Conservation (phyloP, 2,113 vertebrate species). For the Chloroceryle aenea region DNA sequence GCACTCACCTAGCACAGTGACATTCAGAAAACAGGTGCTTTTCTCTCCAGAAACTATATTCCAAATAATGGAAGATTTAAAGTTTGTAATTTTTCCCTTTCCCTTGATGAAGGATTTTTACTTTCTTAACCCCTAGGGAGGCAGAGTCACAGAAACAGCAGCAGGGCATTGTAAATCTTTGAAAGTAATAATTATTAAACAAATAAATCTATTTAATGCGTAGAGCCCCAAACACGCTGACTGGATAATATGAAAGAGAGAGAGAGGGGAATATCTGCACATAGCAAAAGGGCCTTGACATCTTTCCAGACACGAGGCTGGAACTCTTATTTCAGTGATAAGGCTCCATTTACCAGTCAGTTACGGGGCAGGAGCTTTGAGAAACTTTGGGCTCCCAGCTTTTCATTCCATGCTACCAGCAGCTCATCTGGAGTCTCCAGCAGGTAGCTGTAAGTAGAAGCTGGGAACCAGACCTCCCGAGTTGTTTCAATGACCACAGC, state of each 20-base stretch:
- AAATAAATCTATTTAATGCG: slow-evolving; percentile 58
- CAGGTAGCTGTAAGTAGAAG: neutral
- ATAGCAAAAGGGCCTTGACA: neutral
- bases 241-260: neutral
- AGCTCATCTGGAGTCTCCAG: neutral
- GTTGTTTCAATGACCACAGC: neutral
- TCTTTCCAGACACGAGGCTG: neutral
- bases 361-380: neutral
- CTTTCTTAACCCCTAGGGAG: neutral
- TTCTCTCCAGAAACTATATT: neutral
- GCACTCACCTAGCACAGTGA: neutral
- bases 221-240: neutral
- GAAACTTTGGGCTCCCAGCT: neutral
- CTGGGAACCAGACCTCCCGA: neutral
- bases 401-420: neutral
- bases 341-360: neutral
- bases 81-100: slow-evolving; percentile 45
- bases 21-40: neutral
- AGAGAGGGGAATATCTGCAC: neutral
- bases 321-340: neutral
- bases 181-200: slow-evolving; percentile 67
- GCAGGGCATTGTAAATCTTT: slow-evolving; percentile 39
- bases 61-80: slow-evolving; percentile 47
- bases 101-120: slow-evolving; percentile 32
- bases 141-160: slow-evolving; percentile 6